Conservation (phyloP, 1,140 invertebrate species). For the Oryzaephilus surinamensis region DNA sequence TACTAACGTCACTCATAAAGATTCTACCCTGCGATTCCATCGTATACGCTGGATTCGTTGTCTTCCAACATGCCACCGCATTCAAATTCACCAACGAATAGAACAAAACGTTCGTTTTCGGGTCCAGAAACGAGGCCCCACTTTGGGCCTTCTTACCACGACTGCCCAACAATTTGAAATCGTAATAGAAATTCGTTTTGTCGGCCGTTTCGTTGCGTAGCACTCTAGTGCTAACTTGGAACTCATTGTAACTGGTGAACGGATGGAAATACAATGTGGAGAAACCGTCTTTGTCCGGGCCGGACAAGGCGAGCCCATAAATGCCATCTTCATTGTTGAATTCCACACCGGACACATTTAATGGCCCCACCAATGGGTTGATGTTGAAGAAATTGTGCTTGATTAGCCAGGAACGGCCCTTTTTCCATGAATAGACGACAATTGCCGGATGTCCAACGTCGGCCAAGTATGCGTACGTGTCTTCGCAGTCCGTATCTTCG, state of each 20-base stretch:
- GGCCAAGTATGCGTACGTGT: constrained; percentile 52
- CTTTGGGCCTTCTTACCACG: constrained; percentile 61
- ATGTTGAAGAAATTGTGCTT: constrained; percentile 60
- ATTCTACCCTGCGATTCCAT: constrained; percentile 57
- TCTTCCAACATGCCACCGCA: constrained; percentile 67
- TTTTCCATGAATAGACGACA: constrained; percentile 59
- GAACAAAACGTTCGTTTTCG: constrained; percentile 58
- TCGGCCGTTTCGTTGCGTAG: constrained; percentile 46
- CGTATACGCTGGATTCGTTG: constrained; percentile 49
- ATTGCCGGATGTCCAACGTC: constrained; percentile 54
- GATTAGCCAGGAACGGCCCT: constrained; percentile 55
- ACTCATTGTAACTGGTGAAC: constrained; percentile 61
- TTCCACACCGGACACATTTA: constrained; percentile 56
- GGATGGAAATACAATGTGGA: constrained; percentile 69
- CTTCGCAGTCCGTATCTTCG: constrained; percentile 55
- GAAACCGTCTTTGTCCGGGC: constrained; percentile 49
- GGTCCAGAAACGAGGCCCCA: constrained; percentile 60
- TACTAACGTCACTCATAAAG: constrained; percentile 56
- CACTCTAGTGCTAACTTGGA: constrained; percentile 54
- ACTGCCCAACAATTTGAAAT: constrained; percentile 56
- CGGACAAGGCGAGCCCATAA: constrained; percentile 54
- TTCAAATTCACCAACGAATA: constrained; percentile 66
- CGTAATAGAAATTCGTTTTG: constrained; percentile 47
- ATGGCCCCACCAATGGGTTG: constrained; percentile 56
- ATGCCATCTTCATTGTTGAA: constrained; percentile 69